Conservation (phyloP, 2,113 vertebrate species). For the Charadrius vociferus region DNA sequence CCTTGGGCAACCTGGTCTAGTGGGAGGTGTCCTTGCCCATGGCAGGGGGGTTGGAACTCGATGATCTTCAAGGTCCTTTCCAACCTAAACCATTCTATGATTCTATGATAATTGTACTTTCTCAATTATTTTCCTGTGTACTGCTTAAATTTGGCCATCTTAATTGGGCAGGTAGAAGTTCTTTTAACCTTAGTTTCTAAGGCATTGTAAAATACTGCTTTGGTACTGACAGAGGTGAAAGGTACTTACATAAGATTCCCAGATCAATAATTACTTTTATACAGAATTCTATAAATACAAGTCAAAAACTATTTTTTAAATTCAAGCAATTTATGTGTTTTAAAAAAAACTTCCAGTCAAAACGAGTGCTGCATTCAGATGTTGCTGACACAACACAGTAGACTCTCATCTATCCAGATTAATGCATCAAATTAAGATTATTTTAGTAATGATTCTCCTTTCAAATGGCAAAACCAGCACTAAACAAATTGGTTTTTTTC, state of each 20-base stretch:
- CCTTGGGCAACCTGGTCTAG: too few species aligned
- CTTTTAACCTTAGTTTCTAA: background rate
- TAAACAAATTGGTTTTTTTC: background rate
- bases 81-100: too few species aligned
- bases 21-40: too few species aligned
- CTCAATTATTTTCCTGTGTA: background rate
- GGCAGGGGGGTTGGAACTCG: too few species aligned
- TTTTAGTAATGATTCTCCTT: background rate
- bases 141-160: background rate
- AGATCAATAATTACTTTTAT: background rate
- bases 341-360: constrained; percentile 14
- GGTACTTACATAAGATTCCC: background rate
- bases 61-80: too few species aligned
- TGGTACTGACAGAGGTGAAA: background rate
- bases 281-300: background rate
- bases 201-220: background rate
- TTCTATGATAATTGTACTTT: background rate
- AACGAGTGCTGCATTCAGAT: background rate
- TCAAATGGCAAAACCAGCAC: background rate
- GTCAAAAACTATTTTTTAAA: background rate
- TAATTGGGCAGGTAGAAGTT: background rate
- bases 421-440: background rate
- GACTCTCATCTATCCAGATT: background rate
- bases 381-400: background rate
- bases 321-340: background rate